phyloP scores from a whole-genome alignment of 2,113 vertebrate species.

The Parotia lawesii region DNA sequence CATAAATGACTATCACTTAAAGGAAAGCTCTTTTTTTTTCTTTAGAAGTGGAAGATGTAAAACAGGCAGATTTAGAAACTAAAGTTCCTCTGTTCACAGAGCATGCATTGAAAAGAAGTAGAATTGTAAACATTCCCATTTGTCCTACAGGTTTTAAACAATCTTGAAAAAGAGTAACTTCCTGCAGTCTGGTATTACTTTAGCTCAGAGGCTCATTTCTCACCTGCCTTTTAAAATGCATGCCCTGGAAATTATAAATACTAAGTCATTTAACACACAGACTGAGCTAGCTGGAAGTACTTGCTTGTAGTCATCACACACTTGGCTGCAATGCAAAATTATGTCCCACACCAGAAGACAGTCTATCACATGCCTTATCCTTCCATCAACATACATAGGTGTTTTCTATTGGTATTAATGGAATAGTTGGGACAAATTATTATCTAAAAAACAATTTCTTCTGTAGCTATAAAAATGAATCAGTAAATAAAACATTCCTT shows the following conservation, averaged over 20 bases:
- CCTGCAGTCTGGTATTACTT: background rate
- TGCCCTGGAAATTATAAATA: slow-evolving; percentile 19
- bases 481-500: background rate
- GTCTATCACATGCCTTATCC: background rate
- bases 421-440: background rate
- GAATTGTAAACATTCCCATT: slow-evolving; percentile 29
- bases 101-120: background rate
- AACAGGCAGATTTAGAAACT: slow-evolving; percentile 45
- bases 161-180: background rate
- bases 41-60: slow-evolving; percentile 49
- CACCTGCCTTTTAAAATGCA: slow-evolving; percentile 6
- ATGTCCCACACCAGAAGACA: background rate
- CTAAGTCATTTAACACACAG: background rate
- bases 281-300: background rate
- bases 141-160: slow-evolving; percentile 41
- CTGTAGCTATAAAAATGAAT: background rate
- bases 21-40: slow-evolving; percentile 9
- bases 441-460: background rate
- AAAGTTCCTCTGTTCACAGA: slow-evolving; percentile 43
- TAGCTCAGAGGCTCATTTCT: background rate
- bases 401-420: background rate
- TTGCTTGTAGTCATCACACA: background rate
- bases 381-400: background rate
- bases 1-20: slow-evolving; percentile 65
- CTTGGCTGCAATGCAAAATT: background rate